Evolutionary conservation across 2,888 invertebrate genomes (phyloP).

Genomic region (Acrocera orbiculus): DNA sequence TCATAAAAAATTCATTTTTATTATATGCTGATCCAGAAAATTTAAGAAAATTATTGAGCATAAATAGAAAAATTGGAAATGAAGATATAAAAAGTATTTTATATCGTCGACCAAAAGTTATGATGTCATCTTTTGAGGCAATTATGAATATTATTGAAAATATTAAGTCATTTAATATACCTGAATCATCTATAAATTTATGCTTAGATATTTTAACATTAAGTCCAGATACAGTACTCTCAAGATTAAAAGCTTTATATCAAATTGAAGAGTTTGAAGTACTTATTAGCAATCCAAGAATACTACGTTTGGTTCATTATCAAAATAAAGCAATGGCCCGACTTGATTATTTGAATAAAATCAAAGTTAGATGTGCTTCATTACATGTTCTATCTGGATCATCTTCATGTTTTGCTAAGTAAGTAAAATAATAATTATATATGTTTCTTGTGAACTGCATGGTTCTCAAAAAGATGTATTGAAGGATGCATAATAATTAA

Average conservation of each 20-base stretch:
- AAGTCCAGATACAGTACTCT: constrained; percentile 37
- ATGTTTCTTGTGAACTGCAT: neutral
- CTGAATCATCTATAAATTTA: constrained; percentile 34
- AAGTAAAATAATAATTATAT: constrained; percentile 10
- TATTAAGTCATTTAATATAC: constrained; percentile 39
- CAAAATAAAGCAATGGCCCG: constrained; percentile 34
- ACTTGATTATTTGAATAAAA: constrained; percentile 33
- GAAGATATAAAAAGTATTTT: constrained; percentile 38
- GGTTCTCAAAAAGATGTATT: constrained; percentile 1
- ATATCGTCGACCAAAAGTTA: constrained; percentile 40
- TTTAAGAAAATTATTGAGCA: constrained; percentile 36
- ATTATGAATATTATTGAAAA: constrained; percentile 37
- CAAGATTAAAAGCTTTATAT: constrained; percentile 38
- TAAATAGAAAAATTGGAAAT: constrained; percentile 37
- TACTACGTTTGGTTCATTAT: constrained; percentile 34
- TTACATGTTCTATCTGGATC: constrained; percentile 31
- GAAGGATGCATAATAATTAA: neutral
- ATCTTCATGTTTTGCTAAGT: constrained; percentile 29
- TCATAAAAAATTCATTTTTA: constrained; percentile 42
- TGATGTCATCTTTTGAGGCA: constrained; percentile 39
- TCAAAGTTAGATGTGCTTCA: constrained; percentile 34
- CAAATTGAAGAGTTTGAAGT: constrained; percentile 41
- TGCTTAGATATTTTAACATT: constrained; percentile 41
- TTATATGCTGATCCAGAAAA: constrained; percentile 40
- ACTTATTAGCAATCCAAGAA: constrained; percentile 40